Evolutionary conservation across 2,888 invertebrate genomes (phyloP).

Genomic region (Matsumyia berberina): DNA sequence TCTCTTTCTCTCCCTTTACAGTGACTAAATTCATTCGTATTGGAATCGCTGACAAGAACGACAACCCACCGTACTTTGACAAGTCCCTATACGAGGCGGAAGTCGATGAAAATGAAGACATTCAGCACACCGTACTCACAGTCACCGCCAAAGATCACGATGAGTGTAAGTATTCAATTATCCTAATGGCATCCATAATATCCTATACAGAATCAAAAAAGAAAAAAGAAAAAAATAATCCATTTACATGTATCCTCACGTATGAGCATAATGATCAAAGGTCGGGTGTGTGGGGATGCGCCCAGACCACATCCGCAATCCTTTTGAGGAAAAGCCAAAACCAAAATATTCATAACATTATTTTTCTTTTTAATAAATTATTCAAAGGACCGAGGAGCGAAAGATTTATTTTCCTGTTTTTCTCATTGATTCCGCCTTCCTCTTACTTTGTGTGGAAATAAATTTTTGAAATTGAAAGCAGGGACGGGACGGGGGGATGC

Average conservation of each 20-base stretch:
- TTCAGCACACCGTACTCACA: conserved; percentile 97
- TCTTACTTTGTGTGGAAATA: too few species aligned
- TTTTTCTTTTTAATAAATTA: conserved; percentile 37
- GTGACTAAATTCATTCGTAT: conserved; percentile 99
- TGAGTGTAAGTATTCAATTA: conserved; percentile 92
- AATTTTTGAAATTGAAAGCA: too few species aligned
- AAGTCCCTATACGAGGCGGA: conserved; percentile 98
- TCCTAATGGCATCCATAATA: conserved; percentile 51
- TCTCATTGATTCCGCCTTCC: background rate
- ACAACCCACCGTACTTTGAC: conserved; percentile 99
- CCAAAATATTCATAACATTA: conserved; percentile 14
- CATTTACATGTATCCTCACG: background rate
- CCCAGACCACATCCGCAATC: conserved; percentile 5
- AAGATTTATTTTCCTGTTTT: conserved; percentile 33
- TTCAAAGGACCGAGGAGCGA: conserved; percentile 22
- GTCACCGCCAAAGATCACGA: conserved; percentile 99
- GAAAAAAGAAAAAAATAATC: conserved; percentile 5
- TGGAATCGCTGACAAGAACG: conserved; percentile 99
- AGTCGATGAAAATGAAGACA: conserved; percentile 98
- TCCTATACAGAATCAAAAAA: background rate
- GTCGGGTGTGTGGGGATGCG: background rate
- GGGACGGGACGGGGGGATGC: background rate
- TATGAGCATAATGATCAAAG: background rate
- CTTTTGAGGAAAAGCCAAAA: background rate
- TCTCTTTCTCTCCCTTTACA: conserved; percentile 85